phyloP scores from a whole-genome alignment of 2,797 vertebrate genomes.

The Galago senegalensis region DNA sequence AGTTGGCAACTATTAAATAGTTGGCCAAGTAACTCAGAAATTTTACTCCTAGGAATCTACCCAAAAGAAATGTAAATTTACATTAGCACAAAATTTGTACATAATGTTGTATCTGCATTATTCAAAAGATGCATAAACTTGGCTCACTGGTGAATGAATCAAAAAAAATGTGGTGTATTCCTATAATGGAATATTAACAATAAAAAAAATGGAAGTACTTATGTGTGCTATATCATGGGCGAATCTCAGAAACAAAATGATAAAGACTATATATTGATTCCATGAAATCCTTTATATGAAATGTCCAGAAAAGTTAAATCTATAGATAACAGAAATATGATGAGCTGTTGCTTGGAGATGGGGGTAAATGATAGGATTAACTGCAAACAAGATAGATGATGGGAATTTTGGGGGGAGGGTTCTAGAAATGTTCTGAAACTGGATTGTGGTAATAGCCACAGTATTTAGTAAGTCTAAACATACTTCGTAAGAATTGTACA shows the following conservation, averaged over 20 bases:
- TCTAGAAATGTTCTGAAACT: background rate
- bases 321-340: background rate
- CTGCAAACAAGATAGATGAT: background rate
- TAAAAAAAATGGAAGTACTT: background rate
- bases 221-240: background rate
- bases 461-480: background rate
- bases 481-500: background rate
- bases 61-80: background rate
- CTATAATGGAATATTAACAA: background rate
- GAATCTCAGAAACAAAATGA: background rate
- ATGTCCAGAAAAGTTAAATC: background rate
- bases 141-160: background rate
- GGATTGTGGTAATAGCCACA: background rate
- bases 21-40: background rate
- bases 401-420: background rate
- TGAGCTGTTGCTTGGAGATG: background rate
- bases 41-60: background rate
- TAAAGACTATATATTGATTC: background rate
- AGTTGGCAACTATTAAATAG: background rate
- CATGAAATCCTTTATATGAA: background rate
- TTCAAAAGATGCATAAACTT: background rate
- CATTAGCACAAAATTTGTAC: background rate
- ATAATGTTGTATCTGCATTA: background rate
- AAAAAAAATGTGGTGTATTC: background rate
- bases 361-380: background rate